These are phyloP conservation scores for Eristalis pertinax DNA, from an alignment of 2,888 invertebrate genomes.

Conservation along the genomic window DNA sequence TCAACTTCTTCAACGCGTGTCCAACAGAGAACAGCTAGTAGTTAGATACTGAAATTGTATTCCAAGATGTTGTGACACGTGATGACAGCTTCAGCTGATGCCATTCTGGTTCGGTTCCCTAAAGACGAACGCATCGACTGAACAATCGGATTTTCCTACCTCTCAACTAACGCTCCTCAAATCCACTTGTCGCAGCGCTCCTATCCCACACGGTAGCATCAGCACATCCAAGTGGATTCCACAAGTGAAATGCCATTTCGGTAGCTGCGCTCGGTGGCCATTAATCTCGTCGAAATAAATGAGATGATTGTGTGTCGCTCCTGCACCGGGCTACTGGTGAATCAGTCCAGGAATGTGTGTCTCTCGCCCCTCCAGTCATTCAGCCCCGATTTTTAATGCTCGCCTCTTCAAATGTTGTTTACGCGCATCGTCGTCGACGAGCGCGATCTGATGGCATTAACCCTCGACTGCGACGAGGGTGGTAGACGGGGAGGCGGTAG, in stretches of 20 bases:
- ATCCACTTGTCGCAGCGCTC: background rate
- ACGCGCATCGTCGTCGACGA: background rate
- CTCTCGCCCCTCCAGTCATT: background rate
- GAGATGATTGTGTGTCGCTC: constrained; percentile 18
- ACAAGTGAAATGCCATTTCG: constrained; percentile 1
- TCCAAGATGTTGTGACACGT: too few species aligned
- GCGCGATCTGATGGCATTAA: background rate
- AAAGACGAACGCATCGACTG: background rate
- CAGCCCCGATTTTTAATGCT: background rate
- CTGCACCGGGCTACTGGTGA: constrained; percentile 1
- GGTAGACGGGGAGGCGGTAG: too few species aligned
- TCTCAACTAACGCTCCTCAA: too few species aligned
- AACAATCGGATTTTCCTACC: background rate
- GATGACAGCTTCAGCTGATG: too few species aligned
- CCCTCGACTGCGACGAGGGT: background rate
- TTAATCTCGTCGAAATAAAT: constrained; percentile 11
- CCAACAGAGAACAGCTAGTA: too few species aligned
- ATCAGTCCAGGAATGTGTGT: constrained; percentile 1
- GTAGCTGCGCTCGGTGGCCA: constrained; percentile 11
- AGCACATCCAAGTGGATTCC: background rate
- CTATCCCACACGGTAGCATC: background rate
- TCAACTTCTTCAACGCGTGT: too few species aligned
- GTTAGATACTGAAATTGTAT: too few species aligned
- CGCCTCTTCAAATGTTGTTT: constrained; percentile 2
- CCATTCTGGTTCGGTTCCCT: background rate